phyloP scores from a whole-genome alignment of 2,113 vertebrate genomes.

The Mirza zaza region DNA sequence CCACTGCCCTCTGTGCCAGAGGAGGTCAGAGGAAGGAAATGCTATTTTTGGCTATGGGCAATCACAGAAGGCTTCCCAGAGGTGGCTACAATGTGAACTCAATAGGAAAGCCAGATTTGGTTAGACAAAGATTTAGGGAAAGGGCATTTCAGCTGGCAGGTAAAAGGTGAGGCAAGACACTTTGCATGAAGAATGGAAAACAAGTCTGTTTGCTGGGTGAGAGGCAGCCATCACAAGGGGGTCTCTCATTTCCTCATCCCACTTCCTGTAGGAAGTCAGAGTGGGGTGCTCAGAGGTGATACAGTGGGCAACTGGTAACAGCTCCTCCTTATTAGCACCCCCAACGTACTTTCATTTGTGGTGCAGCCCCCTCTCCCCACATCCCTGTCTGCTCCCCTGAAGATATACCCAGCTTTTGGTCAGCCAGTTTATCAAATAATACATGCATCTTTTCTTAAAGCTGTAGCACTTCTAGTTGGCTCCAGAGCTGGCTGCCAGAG shows the following conservation, averaged over 20 bases:
- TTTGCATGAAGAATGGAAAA: background rate
- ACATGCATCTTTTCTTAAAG: background rate
- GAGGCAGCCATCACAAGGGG: background rate
- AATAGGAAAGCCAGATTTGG: conserved; percentile 1
- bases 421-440: conserved; percentile 1
- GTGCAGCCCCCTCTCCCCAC: background rate
- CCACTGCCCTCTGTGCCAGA: background rate
- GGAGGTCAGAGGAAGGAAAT: background rate
- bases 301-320: background rate
- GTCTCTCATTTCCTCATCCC: background rate
- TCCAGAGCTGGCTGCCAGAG: background rate
- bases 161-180: background rate
- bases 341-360: background rate
- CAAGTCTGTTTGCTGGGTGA: background rate
- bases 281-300: background rate
- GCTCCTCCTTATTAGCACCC: background rate
- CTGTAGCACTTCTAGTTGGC: background rate
- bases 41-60: background rate
- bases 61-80: conserved; percentile 5
- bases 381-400: background rate
- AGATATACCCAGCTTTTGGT: background rate
- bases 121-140: background rate
- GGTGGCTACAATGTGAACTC: background rate
- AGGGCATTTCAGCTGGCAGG: background rate
- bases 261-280: background rate